Percentiles rank a stretch among this genome's conserved stretches.
phyloP scores from a whole-genome alignment of 1,140 invertebrate species.

The Epicauta chinensis region DNA sequence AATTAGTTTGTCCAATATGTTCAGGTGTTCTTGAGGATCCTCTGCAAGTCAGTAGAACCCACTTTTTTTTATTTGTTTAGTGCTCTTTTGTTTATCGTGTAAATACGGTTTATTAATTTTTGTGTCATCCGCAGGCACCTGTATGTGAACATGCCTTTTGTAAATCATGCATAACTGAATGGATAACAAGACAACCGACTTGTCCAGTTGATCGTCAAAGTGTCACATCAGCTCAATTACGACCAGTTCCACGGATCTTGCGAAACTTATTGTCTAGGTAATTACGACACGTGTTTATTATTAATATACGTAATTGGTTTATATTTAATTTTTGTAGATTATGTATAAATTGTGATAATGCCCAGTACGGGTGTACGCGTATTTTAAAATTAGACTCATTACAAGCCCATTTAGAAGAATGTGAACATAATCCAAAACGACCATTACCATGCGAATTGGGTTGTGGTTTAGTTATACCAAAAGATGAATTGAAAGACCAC shows the following conservation, averaged over 20 bases:
- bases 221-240: conserved; percentile 78
- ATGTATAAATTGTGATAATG: conserved; percentile 86
- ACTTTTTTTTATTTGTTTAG: neutral
- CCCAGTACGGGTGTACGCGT: conserved; percentile 74
- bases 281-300: too few species aligned
- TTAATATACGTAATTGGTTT: too few species aligned
- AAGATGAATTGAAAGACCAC: conserved; percentile 90
- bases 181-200: conserved; percentile 85
- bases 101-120: neutral
- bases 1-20: conserved; percentile 87
- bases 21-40: conserved; percentile 86
- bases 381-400: conserved; percentile 83
- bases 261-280: conserved; percentile 81
- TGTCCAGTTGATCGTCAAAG: conserved; percentile 89
- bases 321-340: too few species aligned
- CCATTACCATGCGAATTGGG: conserved; percentile 88
- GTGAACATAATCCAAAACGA: conserved; percentile 90
- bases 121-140: conserved; percentile 67
- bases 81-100: neutral
- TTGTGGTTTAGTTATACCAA: conserved; percentile 88
- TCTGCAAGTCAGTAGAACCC: conserved; percentile 61
- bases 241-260: conserved; percentile 86
- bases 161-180: conserved; percentile 86
- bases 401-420: conserved; percentile 78
- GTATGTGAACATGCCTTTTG: conserved; percentile 96